These are phyloP conservation scores for Decapterus maruadsi DNA, from an alignment of 2,797 vertebrate species.

Conservation along the genomic window DNA sequence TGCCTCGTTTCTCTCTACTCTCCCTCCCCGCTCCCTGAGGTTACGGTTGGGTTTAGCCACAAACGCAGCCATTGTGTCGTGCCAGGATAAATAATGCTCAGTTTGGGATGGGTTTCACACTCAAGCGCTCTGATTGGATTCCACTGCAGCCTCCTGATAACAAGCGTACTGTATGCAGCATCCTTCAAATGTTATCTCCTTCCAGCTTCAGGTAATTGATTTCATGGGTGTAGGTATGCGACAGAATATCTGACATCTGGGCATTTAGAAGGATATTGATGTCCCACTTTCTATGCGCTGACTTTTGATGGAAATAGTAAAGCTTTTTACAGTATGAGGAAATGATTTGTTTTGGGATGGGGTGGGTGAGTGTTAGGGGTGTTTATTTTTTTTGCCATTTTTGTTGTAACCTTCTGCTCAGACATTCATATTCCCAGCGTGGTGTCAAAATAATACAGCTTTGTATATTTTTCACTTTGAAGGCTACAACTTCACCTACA, in stretches of 20 bases:
- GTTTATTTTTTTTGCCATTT: slow-evolving; percentile 8
- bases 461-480: slow-evolving; percentile 51
- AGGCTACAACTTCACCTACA: slow-evolving; percentile 46
- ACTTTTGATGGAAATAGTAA: slow-evolving; percentile 15
- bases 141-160: slow-evolving; percentile 56
- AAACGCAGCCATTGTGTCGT: slow-evolving; percentile 42
- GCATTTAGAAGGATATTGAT: slow-evolving; percentile 38
- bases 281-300: slow-evolving; percentile 30
- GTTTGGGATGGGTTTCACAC: slow-evolving; percentile 63
- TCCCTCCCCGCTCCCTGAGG: slow-evolving; percentile 3
- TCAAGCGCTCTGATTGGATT: slow-evolving; percentile 63
- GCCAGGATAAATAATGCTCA: slow-evolving; percentile 49
- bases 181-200: slow-evolving; percentile 45
- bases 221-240: slow-evolving; percentile 27
- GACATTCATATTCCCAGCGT: slow-evolving; percentile 2
- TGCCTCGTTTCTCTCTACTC: neutral
- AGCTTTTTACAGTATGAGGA: slow-evolving; percentile 6
- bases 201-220: slow-evolving; percentile 52
- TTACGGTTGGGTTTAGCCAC: slow-evolving; percentile 24
- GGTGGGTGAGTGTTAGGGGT: neutral
- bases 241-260: slow-evolving; percentile 40
- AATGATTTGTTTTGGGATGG: slow-evolving; percentile 20
- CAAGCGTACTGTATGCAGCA: slow-evolving; percentile 40
- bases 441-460: slow-evolving; percentile 26
- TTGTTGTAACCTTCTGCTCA: slow-evolving; percentile 27